Evolutionary conservation across 2,888 invertebrate species (phyloP).

Genomic region (Heliconius ethilla): DNA sequence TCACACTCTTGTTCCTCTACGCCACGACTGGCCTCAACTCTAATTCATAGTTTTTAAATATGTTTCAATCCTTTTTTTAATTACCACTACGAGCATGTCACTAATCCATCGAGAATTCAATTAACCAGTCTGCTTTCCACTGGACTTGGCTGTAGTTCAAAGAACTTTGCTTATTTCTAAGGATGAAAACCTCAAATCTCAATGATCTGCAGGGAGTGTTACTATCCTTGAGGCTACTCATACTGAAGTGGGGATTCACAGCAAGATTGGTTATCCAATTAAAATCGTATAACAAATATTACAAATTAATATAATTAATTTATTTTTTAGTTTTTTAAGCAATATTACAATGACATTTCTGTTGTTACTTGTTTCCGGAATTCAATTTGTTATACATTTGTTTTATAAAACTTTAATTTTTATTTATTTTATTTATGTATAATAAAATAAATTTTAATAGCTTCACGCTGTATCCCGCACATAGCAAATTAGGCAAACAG

Average conservation of each 20-base stretch:
- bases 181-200: not conserved
- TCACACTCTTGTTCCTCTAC: too few relatives aligned
- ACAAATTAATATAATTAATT: not conserved
- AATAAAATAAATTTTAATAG: too few relatives aligned
- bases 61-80: too few relatives aligned
- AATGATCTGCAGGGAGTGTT: not conserved
- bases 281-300: not conserved
- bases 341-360: too few relatives aligned
- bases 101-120: not conserved
- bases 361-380: too few relatives aligned
- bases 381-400: too few relatives aligned
- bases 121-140: not conserved
- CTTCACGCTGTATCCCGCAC: not conserved
- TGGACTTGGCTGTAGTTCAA: not conserved
- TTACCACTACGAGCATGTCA: too few relatives aligned
- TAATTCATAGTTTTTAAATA: too few relatives aligned
- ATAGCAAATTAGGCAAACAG: not conserved
- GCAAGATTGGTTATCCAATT: not conserved
- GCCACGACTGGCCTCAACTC: too few relatives aligned
- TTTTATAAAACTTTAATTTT: not conserved
- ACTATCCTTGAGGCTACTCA: not conserved
- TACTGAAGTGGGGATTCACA: not conserved
- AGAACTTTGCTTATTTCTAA: not conserved
- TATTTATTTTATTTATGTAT: not conserved
- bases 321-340: too few relatives aligned